A percentile compares a stretch with the other conserved stretches of the same genome.
phyloP scores from a whole-genome alignment of 2,888 invertebrate species.

The Andrena bicolor region DNA sequence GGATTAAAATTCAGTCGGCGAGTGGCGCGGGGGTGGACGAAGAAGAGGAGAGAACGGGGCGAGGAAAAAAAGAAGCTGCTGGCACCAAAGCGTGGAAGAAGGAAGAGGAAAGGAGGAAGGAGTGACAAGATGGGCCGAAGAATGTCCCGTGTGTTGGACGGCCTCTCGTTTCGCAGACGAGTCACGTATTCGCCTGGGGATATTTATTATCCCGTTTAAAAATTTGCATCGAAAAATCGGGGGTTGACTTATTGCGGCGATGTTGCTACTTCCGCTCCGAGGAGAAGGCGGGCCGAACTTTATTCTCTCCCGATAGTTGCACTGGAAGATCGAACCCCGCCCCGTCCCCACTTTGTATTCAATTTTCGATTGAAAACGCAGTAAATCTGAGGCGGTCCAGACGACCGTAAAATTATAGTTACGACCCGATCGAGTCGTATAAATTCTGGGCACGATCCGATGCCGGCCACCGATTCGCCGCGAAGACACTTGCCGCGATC shows the following conservation, averaged over 20 bases:
- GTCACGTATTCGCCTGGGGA: slow-evolving; percentile 57
- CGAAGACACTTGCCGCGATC: background rate
- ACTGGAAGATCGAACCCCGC: background rate
- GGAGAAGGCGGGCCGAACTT: slow-evolving; percentile 10
- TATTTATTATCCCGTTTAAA: slow-evolving; percentile 77
- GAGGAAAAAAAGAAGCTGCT: background rate
- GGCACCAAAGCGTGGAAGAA: background rate
- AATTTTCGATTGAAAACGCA: slow-evolving; percentile 33
- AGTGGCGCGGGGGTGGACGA: slow-evolving; percentile 33
- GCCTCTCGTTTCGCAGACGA: slow-evolving; percentile 55
- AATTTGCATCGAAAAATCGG: slow-evolving; percentile 74
- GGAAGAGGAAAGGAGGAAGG: slow-evolving; percentile 9
- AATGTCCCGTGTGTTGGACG: slow-evolving; percentile 33
- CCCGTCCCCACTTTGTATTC: slow-evolving; percentile 28
- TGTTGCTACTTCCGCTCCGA: slow-evolving; percentile 18
- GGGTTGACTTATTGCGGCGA: slow-evolving; percentile 47
- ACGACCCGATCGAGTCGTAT: slow-evolving; percentile 14
- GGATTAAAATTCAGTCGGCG: slow-evolving; percentile 63
- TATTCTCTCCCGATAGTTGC: slow-evolving; percentile 16
- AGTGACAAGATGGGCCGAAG: slow-evolving; percentile 55
- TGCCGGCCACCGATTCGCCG: slow-evolving; percentile 5
- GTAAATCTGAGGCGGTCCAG: slow-evolving; percentile 34
- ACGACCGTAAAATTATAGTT: slow-evolving; percentile 42
- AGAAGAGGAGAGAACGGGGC: background rate
- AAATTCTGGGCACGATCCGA: slow-evolving; percentile 33